Conservation (phyloP, 2,113 vertebrate species). For the Rousettus leschenaultii region DNA sequence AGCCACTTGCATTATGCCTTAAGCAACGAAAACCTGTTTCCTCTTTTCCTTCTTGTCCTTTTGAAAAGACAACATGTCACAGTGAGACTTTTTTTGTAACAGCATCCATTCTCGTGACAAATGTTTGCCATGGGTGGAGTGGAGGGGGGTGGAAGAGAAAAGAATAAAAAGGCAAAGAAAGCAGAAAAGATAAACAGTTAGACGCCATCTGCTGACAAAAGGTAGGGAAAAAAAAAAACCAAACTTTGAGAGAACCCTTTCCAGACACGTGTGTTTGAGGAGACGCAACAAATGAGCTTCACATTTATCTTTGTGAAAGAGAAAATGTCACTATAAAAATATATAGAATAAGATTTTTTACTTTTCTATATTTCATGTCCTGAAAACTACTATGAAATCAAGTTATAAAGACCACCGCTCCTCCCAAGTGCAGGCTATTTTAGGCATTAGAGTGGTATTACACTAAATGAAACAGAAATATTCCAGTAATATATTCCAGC, state of each 20-base stretch:
- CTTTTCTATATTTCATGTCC: background rate
- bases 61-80: conserved; percentile 58
- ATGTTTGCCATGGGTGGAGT: background rate
- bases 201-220: conserved; percentile 57
- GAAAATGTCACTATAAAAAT: background rate
- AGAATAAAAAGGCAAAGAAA: background rate
- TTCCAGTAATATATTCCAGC: background rate
- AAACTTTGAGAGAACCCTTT: background rate
- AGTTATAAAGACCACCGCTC: background rate
- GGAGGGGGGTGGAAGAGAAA: background rate
- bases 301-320: background rate
- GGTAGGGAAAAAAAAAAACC: background rate
- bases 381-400: background rate
- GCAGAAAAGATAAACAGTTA: background rate
- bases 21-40: conserved; percentile 41
- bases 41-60: conserved; percentile 37
- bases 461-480: background rate
- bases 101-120: conserved; percentile 50
- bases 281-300: background rate
- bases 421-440: background rate
- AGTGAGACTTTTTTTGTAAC: background rate
- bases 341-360: background rate
- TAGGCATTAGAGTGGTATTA: background rate
- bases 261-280: background rate
- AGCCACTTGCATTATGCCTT: background rate